Percentiles rank a stretch among this genome's conserved stretches.
Evolutionary conservation across 2,113 vertebrate genomes (phyloP).

Genomic region (Coturnix japonica): DNA sequence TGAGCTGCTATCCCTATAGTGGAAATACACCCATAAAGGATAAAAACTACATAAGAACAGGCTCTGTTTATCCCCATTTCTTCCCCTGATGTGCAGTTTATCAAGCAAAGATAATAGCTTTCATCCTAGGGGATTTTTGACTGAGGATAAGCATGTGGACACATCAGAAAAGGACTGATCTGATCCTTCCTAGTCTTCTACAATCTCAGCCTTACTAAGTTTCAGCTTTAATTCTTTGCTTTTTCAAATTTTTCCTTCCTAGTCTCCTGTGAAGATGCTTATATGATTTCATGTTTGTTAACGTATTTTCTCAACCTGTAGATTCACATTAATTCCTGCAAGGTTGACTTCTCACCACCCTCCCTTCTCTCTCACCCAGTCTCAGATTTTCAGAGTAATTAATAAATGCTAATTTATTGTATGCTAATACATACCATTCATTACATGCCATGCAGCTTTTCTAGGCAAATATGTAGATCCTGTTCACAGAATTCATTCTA

Average conservation of each 20-base stretch:
- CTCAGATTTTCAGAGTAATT: not conserved
- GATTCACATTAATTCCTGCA: not conserved
- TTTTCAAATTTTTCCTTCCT: not conserved
- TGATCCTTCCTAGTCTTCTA: not conserved
- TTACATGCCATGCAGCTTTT: not conserved
- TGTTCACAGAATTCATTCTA: not conserved
- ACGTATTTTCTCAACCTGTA: not conserved
- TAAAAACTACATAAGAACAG: not conserved
- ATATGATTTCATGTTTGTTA: not conserved
- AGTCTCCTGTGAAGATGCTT: not conserved
- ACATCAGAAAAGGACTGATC: not conserved
- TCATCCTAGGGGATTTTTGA: not conserved
- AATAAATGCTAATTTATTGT: not conserved
- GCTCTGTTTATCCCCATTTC: not conserved
- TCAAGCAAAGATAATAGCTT: not conserved
- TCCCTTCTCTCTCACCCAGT: not conserved
- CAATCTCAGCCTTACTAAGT: not conserved
- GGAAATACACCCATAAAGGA: not conserved
- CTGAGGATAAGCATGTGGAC: not conserved
- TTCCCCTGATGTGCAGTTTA: not conserved
- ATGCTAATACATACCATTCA: fast-evolving
- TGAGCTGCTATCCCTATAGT: not conserved
- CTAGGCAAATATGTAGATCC: not conserved
- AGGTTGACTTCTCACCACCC: not conserved
- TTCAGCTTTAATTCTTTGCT: not conserved